Evolutionary conservation across 2,113 vertebrate genomes (phyloP), one percentile per base, ranked within the genome.

Genomic region (Melanotaenia duboulayi): DNA sequence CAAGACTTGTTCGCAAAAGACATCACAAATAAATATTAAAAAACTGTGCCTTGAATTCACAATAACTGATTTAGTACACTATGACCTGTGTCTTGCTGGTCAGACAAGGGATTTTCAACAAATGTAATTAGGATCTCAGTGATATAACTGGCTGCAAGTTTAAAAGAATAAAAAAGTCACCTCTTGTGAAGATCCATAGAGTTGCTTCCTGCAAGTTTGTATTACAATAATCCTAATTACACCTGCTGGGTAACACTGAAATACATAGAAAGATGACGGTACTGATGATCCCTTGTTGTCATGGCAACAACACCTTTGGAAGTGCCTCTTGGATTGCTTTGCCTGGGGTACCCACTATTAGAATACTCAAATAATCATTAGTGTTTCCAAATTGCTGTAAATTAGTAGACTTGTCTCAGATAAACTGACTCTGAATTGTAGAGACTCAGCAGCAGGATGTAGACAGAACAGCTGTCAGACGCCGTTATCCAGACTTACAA

Each of bases 241-340:
- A 37, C 66, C 64, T 42, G 73, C 39, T 48, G 77, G 85, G 64
- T 71, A 59, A 71, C 55, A 56, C 52, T 73, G 49, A 76, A 72
- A 69, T 4, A 60, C 48, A 67, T 65, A 54, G 73, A 61, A 71
- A 52, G 39, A 51, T 59, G 20, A n/a, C 63, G 2, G 22, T 12
- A 9, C 22, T 77, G 55, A 61, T 11, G 19, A 74, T 32, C 39
- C 44, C 3, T 25, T 25, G 77, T 83, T 85, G 66, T 62, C 69
- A 72, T 59, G 71, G 72, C 58, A 70, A 63, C 48, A 20, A 11
- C 28, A 58, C 66, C 52, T 81, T 69, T 62, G 44, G 25, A 54
- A 69, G 17, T 65, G 37, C 17, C 39, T 35, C 44, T 51, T 20
- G 0, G 58, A 60, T 50, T 52, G 57, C 58, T 50, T 56, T 60